A percentile compares a stretch with the other conserved stretches of the same genome.
phyloP scores from a whole-genome alignment of 2,113 vertebrate genomes.

The Coptodon bakossiorum region DNA sequence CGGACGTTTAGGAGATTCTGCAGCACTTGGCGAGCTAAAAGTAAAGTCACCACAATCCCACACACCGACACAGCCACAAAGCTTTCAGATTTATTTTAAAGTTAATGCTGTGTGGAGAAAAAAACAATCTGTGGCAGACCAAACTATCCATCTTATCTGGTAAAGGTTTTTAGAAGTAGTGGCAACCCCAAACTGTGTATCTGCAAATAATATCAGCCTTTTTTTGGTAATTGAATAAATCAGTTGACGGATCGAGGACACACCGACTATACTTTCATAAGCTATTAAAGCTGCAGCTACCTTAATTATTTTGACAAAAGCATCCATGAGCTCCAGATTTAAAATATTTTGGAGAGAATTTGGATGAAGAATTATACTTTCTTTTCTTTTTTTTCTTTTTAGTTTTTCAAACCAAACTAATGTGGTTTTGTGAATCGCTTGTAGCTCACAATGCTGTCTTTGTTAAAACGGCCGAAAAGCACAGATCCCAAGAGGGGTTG shows the following conservation, averaged over 20 bases:
- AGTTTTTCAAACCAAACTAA: background rate
- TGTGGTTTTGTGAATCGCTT: background rate
- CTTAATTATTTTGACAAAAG: background rate
- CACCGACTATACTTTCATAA: background rate
- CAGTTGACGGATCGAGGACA: background rate
- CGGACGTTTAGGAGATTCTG: background rate
- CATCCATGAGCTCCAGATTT: background rate
- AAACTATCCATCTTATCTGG: background rate
- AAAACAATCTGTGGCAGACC: background rate
- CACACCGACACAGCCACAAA: background rate
- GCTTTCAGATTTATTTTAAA: background rate
- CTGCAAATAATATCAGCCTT: background rate
- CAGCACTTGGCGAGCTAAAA: background rate
- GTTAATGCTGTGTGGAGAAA: background rate
- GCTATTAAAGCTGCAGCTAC: background rate
- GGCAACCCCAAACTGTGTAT: background rate
- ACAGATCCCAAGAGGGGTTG: background rate
- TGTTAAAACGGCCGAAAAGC: constrained; percentile 5
- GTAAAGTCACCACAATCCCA: background rate
- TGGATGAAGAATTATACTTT: background rate
- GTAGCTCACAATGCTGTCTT: constrained; percentile 15
- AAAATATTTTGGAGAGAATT: background rate
- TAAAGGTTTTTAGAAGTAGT: background rate
- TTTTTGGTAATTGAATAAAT: background rate
- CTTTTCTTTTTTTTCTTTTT: background rate